Conservation (phyloP, 2,113 vertebrate species). For the Scalopus aquaticus region DNA sequence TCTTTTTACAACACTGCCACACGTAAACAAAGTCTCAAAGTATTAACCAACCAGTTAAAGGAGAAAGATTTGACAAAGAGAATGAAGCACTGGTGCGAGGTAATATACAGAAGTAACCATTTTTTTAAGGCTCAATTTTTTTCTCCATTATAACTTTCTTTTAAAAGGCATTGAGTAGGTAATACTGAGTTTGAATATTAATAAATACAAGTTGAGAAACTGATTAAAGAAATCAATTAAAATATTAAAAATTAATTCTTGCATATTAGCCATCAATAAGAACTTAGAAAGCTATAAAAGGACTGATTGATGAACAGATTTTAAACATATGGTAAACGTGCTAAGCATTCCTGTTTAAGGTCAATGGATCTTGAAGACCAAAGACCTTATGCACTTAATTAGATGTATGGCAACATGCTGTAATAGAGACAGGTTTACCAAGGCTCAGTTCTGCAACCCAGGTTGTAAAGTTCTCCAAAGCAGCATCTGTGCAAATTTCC, state of each 20-base stretch:
- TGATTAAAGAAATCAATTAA: constrained; percentile 90
- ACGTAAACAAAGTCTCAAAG: constrained; percentile 86
- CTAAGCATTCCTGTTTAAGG: constrained; percentile 87
- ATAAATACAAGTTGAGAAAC: constrained; percentile 91
- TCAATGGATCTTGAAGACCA: constrained; percentile 83
- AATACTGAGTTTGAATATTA: constrained; percentile 93
- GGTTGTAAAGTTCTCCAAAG: constrained; percentile 90
- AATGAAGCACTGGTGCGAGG: constrained; percentile 88
- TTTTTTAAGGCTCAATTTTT: constrained; percentile 92
- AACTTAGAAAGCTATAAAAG: constrained; percentile 90
- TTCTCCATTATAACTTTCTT: constrained; percentile 90
- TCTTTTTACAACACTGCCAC: constrained; percentile 86
- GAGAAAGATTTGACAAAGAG: constrained; percentile 86
- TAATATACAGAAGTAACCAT: constrained; percentile 91
- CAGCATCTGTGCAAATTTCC: constrained; percentile 92
- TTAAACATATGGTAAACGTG: constrained; percentile 89
- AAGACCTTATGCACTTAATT: constrained; percentile 85
- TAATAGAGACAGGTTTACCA: constrained; percentile 89
- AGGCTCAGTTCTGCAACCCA: constrained; percentile 92
- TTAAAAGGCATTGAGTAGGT: constrained; percentile 92
- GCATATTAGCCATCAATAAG: constrained; percentile 89
- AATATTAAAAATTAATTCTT: constrained; percentile 89
- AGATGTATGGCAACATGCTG: constrained; percentile 89
- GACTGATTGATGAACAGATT: constrained; percentile 86
- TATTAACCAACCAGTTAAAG: constrained; percentile 81